Evolutionary conservation across 64 coral and sea anemone genomes (phyloP).

Genomic region (Exaiptasia diaphana): DNA sequence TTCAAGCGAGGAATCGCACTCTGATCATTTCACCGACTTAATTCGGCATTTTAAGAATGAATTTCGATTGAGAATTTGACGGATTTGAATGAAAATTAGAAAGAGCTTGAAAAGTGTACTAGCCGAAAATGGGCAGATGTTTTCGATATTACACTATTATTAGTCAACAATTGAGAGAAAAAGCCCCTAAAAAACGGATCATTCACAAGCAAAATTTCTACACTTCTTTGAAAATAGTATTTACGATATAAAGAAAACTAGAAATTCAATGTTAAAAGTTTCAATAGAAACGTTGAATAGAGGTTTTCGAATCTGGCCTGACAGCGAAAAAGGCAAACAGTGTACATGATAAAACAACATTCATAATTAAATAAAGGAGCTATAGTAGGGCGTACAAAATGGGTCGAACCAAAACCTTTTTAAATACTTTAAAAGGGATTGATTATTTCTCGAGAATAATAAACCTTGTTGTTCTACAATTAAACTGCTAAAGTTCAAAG

Average conservation of each 20-base stretch:
- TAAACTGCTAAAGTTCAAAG: too few relatives aligned
- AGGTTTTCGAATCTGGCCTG: not conserved
- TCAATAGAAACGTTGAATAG: too few relatives aligned
- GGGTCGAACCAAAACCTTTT: too few relatives aligned
- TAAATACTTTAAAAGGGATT: too few relatives aligned
- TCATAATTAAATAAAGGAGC: conserved; percentile 9
- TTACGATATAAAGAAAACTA: too few relatives aligned
- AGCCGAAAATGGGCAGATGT: not conserved
- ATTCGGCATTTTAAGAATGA: conserved; percentile 9
- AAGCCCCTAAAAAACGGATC: not conserved
- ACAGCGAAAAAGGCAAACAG: not conserved
- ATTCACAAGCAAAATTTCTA: not conserved
- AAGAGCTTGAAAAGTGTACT: not conserved
- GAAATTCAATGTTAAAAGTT: too few relatives aligned
- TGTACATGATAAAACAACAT: conserved; percentile 10
- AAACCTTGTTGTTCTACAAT: too few relatives aligned
- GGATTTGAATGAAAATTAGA: conserved; percentile 10
- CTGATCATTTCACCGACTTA: not conserved
- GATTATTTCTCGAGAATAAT: too few relatives aligned
- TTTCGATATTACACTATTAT: not conserved
- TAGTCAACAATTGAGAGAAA: conserved; percentile 1
- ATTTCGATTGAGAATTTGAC: conserved; percentile 6
- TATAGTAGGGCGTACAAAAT: too few relatives aligned
- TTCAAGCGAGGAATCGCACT: not conserved
- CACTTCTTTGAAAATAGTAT: too few relatives aligned